These are phyloP conservation scores for Circaetus gallicus DNA, from an alignment of 2,113 vertebrate species.

Conservation along the genomic window DNA sequence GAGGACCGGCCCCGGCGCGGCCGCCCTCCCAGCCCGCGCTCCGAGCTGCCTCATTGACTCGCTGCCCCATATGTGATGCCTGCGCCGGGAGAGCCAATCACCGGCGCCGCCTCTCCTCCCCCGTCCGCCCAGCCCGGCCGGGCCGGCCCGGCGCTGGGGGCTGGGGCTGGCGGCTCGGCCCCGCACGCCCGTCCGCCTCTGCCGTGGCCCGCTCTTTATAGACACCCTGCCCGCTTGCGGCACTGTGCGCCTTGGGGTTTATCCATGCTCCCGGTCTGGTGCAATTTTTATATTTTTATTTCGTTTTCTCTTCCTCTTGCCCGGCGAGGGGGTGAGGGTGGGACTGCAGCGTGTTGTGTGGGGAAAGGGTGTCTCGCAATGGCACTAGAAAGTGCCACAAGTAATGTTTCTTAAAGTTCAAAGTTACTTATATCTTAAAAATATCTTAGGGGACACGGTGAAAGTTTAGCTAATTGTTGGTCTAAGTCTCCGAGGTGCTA, in stretches of 20 bases:
- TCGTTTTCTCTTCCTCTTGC: background rate
- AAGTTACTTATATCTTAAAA: background rate
- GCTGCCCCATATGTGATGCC: background rate
- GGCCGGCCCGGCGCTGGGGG: too few species aligned
- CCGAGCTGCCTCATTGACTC: background rate
- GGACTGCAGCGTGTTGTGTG: rapidly evolving
- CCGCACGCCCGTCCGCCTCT: rapidly evolving
- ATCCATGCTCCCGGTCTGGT: background rate
- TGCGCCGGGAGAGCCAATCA: too few species aligned
- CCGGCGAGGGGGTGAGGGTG: rapidly evolving
- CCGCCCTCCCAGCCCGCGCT: background rate
- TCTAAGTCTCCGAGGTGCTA: background rate
- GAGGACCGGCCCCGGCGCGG: background rate
- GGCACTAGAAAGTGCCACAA: rapidly evolving
- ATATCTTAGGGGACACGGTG: too few species aligned
- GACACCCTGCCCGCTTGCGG: background rate
- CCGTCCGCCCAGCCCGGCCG: too few species aligned
- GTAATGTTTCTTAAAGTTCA: background rate
- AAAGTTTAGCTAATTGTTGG: background rate
- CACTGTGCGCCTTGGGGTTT: background rate
- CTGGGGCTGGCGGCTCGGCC: background rate
- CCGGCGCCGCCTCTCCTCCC: too few species aligned
- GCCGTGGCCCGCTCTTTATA: background rate
- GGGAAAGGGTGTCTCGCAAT: background rate
- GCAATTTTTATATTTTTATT: too few species aligned